Evolutionary conservation across 1,140 invertebrate species (phyloP), one percentile per base, ranked within the genome.

Genomic region (Aphis craccivora): DNA sequence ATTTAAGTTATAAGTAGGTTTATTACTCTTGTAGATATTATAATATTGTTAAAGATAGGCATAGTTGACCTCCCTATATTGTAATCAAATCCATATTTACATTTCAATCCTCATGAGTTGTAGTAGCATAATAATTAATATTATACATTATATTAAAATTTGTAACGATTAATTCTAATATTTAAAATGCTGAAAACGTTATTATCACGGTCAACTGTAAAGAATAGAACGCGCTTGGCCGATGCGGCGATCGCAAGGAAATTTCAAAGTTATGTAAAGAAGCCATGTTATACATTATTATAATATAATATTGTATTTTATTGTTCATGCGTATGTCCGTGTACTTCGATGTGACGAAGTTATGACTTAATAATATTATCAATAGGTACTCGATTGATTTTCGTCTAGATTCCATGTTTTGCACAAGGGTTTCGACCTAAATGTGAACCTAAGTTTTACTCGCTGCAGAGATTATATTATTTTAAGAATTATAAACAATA

Each of bases 231-330:
- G 51, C 11, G 45, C 88, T 76, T 1, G 3, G 51, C 22, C 51
- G 25, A 89, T 55, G 11, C 30, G 35, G 35, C 35, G 1, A 55
- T 89, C 48, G 35, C 11, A 30, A 25, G 4, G 43, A 90, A 67
- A 76, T 76, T n/a, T 76, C 18, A n/a, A 48, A n/a, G n/a, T 67
- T 60, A 90, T 25, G 55, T 43, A 67, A 90, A 90, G 55, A 90
- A 90, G 37, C 55, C 53, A 53, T 90, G 60, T 35, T 30, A 88
- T 23, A 14, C 1, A 55, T 89, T 23, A 35, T 37, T 83, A 83
- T 83, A 83, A 23, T 83, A 83, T 83, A 48, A 87, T 76, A 76
- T 76, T n/a, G 30, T 67, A 67, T n/a, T 67, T 30, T 76, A 18
- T 76, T 76, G 5, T n/a, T n/a, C 20, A 1, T 20, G n/a, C 20